Conservation (phyloP, 2,888 invertebrate species). For the Melanargia galathea region DNA sequence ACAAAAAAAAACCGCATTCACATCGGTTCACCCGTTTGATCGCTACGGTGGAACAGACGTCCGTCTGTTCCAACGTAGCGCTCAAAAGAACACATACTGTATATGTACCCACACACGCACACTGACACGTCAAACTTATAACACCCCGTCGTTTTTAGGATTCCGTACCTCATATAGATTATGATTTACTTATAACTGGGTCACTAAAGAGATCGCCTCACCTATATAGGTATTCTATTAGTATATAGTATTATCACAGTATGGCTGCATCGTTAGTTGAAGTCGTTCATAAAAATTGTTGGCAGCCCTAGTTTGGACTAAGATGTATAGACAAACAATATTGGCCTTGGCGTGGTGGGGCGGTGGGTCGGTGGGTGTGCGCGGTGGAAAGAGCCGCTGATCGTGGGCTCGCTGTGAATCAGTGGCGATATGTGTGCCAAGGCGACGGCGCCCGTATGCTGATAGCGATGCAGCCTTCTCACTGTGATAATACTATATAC, state of each 20-base stretch:
- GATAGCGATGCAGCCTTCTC: slow-evolving; percentile 69
- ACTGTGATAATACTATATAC: slow-evolving; percentile 40
- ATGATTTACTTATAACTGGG: slow-evolving; percentile 3
- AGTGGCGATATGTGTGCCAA: slow-evolving; percentile 65
- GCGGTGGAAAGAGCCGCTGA: slow-evolving; percentile 56
- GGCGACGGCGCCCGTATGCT: slow-evolving; percentile 71
- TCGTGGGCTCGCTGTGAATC: slow-evolving; percentile 47
- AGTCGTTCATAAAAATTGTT: no score
- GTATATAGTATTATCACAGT: slow-evolving; percentile 40
- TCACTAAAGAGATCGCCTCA: neutral
- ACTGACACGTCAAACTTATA: no score
- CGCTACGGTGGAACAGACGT: no score
- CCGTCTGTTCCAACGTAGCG: no score
- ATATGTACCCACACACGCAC: no score
- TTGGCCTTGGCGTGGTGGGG: slow-evolving; percentile 61
- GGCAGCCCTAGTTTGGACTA: no score
- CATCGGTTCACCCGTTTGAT: no score
- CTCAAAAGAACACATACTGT: no score
- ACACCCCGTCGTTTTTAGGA: no score
- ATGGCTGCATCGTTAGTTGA: slow-evolving; percentile 68
- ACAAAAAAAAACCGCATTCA: no score
- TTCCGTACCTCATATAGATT: no score
- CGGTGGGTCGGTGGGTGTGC: slow-evolving; percentile 49
- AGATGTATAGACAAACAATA: slow-evolving; percentile 53
- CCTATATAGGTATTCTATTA: slow-evolving; percentile 21